These are phyloP conservation scores for Stenolophus ochropezus DNA, from an alignment of 2,888 invertebrate species.

Conservation along the genomic window DNA sequence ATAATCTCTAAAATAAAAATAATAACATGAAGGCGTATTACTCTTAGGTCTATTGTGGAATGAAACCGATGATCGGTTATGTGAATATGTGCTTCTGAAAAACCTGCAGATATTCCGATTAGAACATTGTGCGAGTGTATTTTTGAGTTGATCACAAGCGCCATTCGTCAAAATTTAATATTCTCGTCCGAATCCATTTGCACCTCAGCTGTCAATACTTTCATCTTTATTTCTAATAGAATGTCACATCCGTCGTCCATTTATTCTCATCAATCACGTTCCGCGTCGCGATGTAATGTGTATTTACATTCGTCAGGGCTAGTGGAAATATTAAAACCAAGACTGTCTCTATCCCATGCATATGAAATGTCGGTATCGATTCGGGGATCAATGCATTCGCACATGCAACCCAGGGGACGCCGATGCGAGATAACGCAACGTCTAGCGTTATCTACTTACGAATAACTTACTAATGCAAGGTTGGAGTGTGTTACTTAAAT, in stretches of 20 bases:
- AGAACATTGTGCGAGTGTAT: not conserved
- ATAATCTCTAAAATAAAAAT: too few relatives aligned
- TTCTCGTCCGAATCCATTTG: conserved; percentile 17
- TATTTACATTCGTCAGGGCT: conserved; percentile 8
- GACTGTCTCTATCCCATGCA: not conserved
- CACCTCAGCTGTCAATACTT: conserved; percentile 20
- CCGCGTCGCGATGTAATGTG: not conserved
- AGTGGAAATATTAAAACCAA: not conserved
- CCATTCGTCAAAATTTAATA: conserved; percentile 15
- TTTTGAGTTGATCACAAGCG: not conserved
- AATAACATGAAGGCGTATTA: too few relatives aligned
- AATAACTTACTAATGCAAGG: too few relatives aligned
- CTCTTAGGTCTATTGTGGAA: too few relatives aligned
- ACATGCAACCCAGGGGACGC: not conserved
- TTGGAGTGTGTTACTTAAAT: too few relatives aligned
- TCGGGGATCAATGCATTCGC: not conserved
- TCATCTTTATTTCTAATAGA: conserved; percentile 35
- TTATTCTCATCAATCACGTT: conserved; percentile 25
- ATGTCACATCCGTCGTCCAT: conserved; percentile 27
- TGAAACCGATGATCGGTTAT: too few relatives aligned
- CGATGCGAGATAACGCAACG: too few relatives aligned
- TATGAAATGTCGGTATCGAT: not conserved
- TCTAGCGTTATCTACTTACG: too few relatives aligned
- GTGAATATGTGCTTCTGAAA: too few relatives aligned
- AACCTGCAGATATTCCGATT: too few relatives aligned